Percentiles rank a stretch among this genome's conserved stretches.
Conservation (phyloP, 1,140 invertebrate species). For the Brachystomella parvula region DNA sequence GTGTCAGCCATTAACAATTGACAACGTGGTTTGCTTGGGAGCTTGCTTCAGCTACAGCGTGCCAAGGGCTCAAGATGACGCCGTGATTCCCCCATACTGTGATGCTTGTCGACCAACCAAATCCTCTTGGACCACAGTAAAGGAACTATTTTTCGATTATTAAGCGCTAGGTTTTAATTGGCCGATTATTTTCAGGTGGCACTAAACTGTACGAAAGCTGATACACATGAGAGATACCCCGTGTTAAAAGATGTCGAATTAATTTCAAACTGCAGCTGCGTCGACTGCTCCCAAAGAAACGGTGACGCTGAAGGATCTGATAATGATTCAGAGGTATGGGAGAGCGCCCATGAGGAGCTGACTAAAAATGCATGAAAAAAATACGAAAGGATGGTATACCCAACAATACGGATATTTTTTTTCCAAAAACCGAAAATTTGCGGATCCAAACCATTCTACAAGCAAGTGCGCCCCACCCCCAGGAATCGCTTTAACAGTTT, state of each 20-base stretch:
- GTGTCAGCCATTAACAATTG: constrained; percentile 32
- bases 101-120: constrained; percentile 32
- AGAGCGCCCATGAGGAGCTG: too few relatives aligned
- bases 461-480: too few relatives aligned
- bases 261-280: constrained; percentile 36
- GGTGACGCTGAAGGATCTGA: constrained; percentile 1
- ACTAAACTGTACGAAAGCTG: constrained; percentile 31
- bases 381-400: too few relatives aligned
- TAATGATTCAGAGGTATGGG: constrained; percentile 22
- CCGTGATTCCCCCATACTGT: constrained; percentile 35
- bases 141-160: not conserved
- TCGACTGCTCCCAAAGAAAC: constrained; percentile 27
- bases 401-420: not conserved
- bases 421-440: not conserved
- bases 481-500: too few relatives aligned
- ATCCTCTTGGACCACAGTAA: constrained; percentile 32
- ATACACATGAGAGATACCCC: constrained; percentile 29
- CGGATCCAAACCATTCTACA: too few relatives aligned
- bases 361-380: too few relatives aligned
- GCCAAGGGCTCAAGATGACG: constrained; percentile 29
- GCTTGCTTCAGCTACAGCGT: constrained; percentile 37
- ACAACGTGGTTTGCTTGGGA: constrained; percentile 37
- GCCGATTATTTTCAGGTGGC: constrained; percentile 20
- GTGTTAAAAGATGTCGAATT: constrained; percentile 30
- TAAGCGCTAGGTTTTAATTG: not conserved